Conservation (phyloP, 2,797 vertebrate genomes). For the Phrynocephalus guinanensis region DNA sequence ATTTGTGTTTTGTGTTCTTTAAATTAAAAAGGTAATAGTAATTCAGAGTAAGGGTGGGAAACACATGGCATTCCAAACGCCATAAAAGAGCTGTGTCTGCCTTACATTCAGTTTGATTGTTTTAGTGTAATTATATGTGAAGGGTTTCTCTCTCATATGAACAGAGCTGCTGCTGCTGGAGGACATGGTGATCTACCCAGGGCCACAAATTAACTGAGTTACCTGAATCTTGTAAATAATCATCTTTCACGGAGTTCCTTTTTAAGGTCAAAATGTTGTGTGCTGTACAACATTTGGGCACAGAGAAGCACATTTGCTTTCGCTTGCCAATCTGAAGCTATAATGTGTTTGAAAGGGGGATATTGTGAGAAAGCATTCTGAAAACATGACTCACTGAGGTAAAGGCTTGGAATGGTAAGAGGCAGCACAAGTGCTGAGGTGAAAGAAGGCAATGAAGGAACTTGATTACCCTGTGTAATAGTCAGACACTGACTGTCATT, state of each 20-base stretch:
- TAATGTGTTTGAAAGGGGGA: background rate
- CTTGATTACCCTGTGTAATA: background rate
- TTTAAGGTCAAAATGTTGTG: background rate
- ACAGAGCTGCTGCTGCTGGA: background rate
- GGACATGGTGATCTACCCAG: rapidly evolving
- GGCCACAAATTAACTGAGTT: background rate
- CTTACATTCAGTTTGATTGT: background rate
- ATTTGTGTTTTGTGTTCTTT: background rate
- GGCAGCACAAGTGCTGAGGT: background rate
- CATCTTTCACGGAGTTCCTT: background rate
- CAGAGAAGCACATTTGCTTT: background rate
- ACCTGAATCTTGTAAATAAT: slow-evolving; percentile 3
- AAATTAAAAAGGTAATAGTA: background rate
- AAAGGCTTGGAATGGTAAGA: too few relatives aligned
- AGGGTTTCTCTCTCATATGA: slow-evolving; percentile 31
- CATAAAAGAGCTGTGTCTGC: background rate
- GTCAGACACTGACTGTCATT: background rate
- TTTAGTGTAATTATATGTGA: background rate
- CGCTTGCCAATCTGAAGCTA: background rate
- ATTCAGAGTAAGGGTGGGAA: background rate
- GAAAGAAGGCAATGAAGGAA: background rate
- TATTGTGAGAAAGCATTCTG: background rate
- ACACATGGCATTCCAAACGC: background rate
- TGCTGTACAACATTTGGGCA: background rate
- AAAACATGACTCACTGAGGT: background rate